phyloP scores from a whole-genome alignment of 1,140 invertebrate species.

The Brachionus sp. region DNA sequence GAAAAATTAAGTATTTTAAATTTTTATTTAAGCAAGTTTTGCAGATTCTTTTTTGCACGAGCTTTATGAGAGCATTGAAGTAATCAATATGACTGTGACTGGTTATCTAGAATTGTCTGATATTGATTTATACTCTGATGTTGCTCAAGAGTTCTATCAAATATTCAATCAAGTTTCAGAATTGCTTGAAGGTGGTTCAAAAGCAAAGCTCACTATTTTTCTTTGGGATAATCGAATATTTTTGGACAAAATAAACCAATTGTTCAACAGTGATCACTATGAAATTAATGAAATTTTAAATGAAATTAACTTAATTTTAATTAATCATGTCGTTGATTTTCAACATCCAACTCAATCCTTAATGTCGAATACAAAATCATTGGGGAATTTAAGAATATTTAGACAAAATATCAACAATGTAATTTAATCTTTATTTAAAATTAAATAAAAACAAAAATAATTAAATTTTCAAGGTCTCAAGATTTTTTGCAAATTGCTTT shows the following conservation, averaged over 20 bases:
- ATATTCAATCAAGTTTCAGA: background rate
- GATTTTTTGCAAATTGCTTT: background rate
- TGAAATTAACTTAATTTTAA: background rate
- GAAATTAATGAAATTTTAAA: background rate
- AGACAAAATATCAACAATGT: background rate
- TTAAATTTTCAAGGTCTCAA: background rate
- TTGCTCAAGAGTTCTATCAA: background rate
- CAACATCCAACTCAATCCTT: background rate
- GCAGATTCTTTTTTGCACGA: background rate
- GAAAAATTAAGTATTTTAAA: background rate
- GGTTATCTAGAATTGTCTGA: background rate
- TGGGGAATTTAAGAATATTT: background rate
- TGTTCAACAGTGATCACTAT: background rate
- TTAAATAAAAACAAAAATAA: too few species aligned
- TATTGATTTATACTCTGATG: background rate
- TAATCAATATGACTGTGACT: background rate
- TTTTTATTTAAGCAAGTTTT: background rate
- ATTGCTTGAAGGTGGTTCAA: background rate
- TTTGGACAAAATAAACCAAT: constrained; percentile 1
- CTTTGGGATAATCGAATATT: constrained; percentile 12
- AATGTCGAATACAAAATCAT: background rate
- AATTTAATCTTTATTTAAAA: too few species aligned
- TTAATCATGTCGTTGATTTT: background rate
- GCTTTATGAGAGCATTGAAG: background rate
- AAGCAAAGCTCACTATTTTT: background rate